Conservation (phyloP, 2,797 vertebrate genomes). For the Sebastolobus alascanus region DNA sequence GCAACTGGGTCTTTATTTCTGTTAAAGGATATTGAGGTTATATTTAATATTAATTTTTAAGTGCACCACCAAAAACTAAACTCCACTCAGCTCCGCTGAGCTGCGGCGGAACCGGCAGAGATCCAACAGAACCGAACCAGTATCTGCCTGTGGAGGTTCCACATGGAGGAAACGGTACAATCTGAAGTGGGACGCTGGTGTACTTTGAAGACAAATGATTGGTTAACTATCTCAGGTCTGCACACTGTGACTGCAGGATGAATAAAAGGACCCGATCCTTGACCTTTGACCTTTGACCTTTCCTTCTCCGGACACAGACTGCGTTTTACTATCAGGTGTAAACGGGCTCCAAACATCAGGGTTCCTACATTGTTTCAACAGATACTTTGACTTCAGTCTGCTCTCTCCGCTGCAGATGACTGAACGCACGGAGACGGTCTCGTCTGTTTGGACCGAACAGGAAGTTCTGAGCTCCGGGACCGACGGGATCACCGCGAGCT, state of each 20-base stretch:
- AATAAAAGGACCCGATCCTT: too few relatives aligned
- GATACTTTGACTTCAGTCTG: too few relatives aligned
- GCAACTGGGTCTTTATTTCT: background rate
- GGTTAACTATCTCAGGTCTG: background rate
- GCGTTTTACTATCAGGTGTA: background rate
- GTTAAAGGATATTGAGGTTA: background rate
- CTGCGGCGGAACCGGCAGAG: background rate
- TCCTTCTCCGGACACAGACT: constrained; percentile 1
- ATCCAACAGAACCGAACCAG: background rate
- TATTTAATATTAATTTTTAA: background rate
- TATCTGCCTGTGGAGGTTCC: background rate
- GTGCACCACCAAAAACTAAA: background rate
- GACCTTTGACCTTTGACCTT: too few relatives aligned
- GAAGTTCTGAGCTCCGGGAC: too few relatives aligned
- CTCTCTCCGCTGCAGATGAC: too few relatives aligned
- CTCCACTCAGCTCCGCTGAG: too few relatives aligned
- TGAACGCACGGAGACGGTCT: too few relatives aligned
- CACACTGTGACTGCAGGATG: background rate
- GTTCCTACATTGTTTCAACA: constrained; percentile 15
- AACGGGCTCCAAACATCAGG: constrained; percentile 29
- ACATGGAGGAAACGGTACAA: background rate
- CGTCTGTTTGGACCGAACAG: too few relatives aligned
- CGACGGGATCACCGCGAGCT: background rate
- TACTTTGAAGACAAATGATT: too few relatives aligned
- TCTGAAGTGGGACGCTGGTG: background rate